phyloP scores from a whole-genome alignment of 2,797 vertebrate species.

The Ataeniobius toweri region DNA sequence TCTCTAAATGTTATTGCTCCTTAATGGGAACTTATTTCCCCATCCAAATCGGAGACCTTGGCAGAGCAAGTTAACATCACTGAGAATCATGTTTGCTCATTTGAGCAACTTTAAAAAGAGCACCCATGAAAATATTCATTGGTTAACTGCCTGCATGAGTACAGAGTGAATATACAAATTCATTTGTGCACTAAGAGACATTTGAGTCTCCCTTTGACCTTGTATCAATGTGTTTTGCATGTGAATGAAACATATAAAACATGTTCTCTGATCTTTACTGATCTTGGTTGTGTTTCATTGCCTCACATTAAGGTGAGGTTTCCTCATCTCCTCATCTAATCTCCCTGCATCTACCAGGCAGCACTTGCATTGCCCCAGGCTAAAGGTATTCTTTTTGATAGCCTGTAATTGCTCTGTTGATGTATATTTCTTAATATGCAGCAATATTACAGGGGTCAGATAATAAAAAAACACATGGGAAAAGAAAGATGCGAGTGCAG shows the following conservation, averaged over 20 bases:
- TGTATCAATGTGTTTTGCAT: constrained; percentile 11
- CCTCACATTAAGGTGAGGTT: constrained; percentile 41
- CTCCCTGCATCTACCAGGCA: constrained; percentile 62
- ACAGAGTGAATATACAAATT: constrained; percentile 12
- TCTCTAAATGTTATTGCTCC: constrained; percentile 75
- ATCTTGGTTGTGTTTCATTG: constrained; percentile 38
- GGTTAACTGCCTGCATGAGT: constrained; percentile 8
- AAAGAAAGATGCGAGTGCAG: constrained; percentile 54
- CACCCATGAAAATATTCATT: background rate
- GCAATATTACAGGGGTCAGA: constrained; percentile 76
- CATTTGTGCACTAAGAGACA: constrained; percentile 9
- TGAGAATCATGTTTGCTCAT: constrained; percentile 28
- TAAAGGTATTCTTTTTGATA: constrained; percentile 77
- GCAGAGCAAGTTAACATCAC: constrained; percentile 39
- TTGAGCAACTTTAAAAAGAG: background rate
- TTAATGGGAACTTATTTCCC: constrained; percentile 65
- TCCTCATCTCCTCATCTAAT: constrained; percentile 57
- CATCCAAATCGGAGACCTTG: constrained; percentile 62
- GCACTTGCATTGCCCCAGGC: constrained; percentile 64
- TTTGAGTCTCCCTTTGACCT: constrained; percentile 38
- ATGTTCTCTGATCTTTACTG: constrained; percentile 34
- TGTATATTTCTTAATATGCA: constrained; percentile 86
- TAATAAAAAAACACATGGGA: constrained; percentile 72
- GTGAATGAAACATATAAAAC: constrained; percentile 32
- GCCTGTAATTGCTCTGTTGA: constrained; percentile 82